Percentiles rank a stretch among this genome's conserved stretches.
Conservation (phyloP, 2,797 vertebrate genomes). For the Momotus momota region DNA sequence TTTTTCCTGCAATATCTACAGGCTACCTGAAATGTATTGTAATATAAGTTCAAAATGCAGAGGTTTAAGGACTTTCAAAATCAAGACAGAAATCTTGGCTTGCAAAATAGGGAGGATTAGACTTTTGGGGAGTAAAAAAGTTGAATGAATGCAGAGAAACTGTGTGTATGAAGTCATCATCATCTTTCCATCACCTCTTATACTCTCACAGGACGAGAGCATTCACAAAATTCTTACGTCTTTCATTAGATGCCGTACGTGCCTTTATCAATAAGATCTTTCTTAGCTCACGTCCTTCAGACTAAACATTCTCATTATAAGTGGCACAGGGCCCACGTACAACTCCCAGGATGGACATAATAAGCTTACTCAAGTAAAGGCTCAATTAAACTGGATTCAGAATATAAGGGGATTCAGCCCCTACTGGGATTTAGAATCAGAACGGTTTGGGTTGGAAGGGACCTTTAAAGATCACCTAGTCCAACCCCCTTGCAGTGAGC, state of each 20-base stretch:
- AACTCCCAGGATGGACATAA: not conserved
- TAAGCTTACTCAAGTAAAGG: not conserved
- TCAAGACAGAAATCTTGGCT: not conserved
- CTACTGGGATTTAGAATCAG: not conserved
- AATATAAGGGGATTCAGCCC: not conserved
- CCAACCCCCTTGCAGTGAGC: too few species aligned
- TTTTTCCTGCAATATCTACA: not conserved
- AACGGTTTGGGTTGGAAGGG: too few species aligned
- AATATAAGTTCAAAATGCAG: not conserved
- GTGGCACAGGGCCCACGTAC: not conserved
- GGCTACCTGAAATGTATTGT: not conserved
- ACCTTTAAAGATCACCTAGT: too few species aligned
- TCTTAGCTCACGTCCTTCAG: not conserved
- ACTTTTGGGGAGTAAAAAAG: not conserved
- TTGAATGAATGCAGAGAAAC: not conserved
- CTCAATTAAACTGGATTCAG: not conserved
- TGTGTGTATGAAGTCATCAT: not conserved
- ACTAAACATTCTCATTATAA: not conserved
- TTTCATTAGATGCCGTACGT: not conserved
- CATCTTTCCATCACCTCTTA: fast-evolving
- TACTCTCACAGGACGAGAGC: not conserved
- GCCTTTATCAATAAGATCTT: not conserved
- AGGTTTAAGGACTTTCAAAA: not conserved
- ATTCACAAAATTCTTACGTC: not conserved
- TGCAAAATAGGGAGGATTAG: not conserved